A percentile compares a stretch with the other conserved stretches of the same genome.
Conservation (phyloP, 2,888 invertebrate genomes). For the Epinotia nisella region DNA sequence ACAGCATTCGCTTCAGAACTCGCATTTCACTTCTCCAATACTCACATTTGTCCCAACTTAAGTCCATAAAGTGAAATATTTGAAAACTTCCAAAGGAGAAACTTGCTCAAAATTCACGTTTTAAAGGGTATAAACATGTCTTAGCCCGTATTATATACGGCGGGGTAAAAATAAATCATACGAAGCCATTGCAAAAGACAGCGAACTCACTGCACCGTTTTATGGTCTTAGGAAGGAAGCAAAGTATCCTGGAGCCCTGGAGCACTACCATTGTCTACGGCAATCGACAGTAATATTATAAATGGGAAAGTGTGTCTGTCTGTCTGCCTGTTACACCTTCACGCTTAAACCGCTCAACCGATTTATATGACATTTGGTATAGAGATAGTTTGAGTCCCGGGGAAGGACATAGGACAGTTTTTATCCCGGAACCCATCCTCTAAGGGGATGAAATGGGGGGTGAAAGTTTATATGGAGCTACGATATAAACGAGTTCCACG, state of each 20-base stretch:
- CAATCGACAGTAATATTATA: not conserved
- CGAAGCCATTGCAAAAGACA: slow-evolving; percentile 60
- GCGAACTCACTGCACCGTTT: slow-evolving; percentile 63
- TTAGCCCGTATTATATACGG: slow-evolving; percentile 53
- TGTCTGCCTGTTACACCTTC: too few species aligned
- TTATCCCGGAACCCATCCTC: too few species aligned
- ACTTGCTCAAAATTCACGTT: slow-evolving; percentile 29
- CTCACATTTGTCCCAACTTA: slow-evolving; percentile 29
- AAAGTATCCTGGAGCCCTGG: slow-evolving; percentile 53
- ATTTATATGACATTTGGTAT: too few species aligned
- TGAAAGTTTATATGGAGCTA: too few species aligned
- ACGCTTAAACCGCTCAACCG: too few species aligned
- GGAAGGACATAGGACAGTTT: too few species aligned
- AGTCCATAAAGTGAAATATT: slow-evolving; percentile 26
- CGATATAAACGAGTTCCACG: too few species aligned
- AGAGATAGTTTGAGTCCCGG: too few species aligned
- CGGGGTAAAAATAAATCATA: slow-evolving; percentile 68
- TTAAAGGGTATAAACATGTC: slow-evolving; percentile 51
- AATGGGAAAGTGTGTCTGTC: too few species aligned
- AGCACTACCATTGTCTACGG: slow-evolving; percentile 46
- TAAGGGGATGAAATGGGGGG: too few species aligned
- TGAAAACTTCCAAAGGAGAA: slow-evolving; percentile 12
- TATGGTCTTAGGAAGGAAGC: slow-evolving; percentile 58
- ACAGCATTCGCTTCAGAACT: not conserved
- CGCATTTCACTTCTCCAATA: not conserved